Percentiles rank a stretch among this genome's conserved stretches.
Evolutionary conservation across 2,888 invertebrate genomes (phyloP).

Genomic region (Sepioteuthis lessoniana): DNA sequence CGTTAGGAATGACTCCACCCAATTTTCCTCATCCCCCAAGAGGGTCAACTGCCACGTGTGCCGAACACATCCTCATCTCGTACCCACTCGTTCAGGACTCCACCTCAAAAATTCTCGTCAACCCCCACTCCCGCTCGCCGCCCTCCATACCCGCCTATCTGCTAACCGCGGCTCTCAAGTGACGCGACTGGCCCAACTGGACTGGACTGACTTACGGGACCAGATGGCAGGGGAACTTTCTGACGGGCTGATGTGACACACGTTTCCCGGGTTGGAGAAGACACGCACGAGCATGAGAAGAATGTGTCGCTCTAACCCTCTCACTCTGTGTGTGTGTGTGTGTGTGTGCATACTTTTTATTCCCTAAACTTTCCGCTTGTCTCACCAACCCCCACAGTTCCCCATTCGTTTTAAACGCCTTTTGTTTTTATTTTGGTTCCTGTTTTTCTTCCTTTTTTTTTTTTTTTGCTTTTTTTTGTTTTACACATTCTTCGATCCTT

Average conservation of each 20-base stretch:
- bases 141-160: too few relatives aligned
- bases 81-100: not conserved
- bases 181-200: not conserved
- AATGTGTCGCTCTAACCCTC: not conserved
- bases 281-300: not conserved
- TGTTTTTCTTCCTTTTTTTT: not conserved
- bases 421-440: not conserved
- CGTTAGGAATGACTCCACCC: slow-evolving; percentile 33
- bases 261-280: not conserved
- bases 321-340: not conserved
- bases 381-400: not conserved
- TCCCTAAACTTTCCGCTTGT: not conserved
- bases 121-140: not conserved
- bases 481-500: too few relatives aligned
- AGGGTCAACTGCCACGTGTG: slow-evolving; percentile 23
- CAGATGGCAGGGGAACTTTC: not conserved
- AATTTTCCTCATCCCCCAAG: slow-evolving; percentile 15
- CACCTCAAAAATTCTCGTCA: not conserved
- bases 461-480: too few relatives aligned
- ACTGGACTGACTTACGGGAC: not conserved
- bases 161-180: not conserved
- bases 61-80: not conserved
- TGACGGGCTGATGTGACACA: slow-evolving; percentile 3
- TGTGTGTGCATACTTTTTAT: not conserved
- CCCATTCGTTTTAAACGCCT: not conserved